phyloP scores from a whole-genome alignment of 92 coral and sea anemone genomes.

The Porites cylindrica region DNA sequence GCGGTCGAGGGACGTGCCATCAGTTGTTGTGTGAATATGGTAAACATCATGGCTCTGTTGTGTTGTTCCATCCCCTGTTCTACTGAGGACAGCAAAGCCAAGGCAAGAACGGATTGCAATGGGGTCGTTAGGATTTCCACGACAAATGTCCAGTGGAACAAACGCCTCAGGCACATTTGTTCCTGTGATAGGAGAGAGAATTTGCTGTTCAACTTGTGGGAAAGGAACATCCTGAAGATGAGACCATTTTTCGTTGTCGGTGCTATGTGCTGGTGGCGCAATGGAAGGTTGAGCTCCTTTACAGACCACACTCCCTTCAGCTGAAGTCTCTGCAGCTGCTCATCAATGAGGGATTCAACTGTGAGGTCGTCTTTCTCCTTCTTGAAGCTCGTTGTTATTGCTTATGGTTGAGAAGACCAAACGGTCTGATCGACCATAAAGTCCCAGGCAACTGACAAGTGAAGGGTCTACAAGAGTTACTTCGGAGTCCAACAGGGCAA shows the following conservation, averaged over 20 bases:
- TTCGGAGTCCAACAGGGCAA: constrained; percentile 62
- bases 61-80: constrained; percentile 18
- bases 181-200: not conserved
- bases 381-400: constrained; percentile 7
- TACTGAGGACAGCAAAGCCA: constrained; percentile 52
- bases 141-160: constrained; percentile 17
- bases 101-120: constrained; percentile 56
- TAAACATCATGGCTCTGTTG: constrained; percentile 21
- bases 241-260: constrained; percentile 6
- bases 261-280: constrained; percentile 17
- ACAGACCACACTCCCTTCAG: constrained; percentile 30
- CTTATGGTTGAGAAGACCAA: constrained; percentile 47
- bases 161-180: constrained; percentile 18
- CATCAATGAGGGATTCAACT: constrained; percentile 37
- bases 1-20: constrained; percentile 9
- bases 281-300: constrained; percentile 34
- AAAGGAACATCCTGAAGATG: constrained; percentile 38
- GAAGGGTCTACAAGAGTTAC: constrained; percentile 63
- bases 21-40: constrained; percentile 14
- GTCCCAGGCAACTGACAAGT: constrained; percentile 22
- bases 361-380: constrained; percentile 25
- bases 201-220: constrained; percentile 23
- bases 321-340: constrained; percentile 29
- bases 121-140: constrained; percentile 32
- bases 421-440: constrained; percentile 21